Evolutionary conservation across 2,113 vertebrate species (phyloP), one percentile per base, ranked within the genome.

Genomic region (Channa argus): DNA sequence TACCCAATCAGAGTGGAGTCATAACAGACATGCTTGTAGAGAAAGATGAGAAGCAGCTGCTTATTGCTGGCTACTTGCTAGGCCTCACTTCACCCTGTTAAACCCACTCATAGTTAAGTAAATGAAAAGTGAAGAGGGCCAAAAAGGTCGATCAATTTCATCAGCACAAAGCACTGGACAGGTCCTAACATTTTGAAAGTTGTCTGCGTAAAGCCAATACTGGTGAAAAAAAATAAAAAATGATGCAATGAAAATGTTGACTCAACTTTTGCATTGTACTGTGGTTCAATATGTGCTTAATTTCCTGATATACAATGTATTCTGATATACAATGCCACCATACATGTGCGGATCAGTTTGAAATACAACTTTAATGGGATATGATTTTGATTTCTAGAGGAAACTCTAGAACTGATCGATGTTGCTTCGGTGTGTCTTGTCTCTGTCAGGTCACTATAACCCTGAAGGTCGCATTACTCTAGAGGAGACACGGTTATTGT

Each of bases 1-100:
- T 74, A 88, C 63, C 80, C 84, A 84, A 91, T 88, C 84, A 89
- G 65, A 84, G 58, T 34, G 37, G 53, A 90, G 83, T 71, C 84
- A 89, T 69, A 89, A 89, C 85, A 89, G 78, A 68, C 65, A 77
- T 5, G 55, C 74, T 88, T 80, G 82, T 62, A 70, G 61, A 79
- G 77, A 65, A 68, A 89, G 87, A 92, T 86, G 86, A 88, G 88
- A 92, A 88, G 81, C 90, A 91, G 91, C 90, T 92, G 91, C 70
- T 80, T 62, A 71, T 71, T 69, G 56, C 70, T 74, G 71, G 65
- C 88, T 87, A 84, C 86, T 84, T 58, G 74, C 66, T 79, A 71
- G 67, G 63, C 71, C 67, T 63, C 70, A 62, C 41, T 71, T 79
- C 71, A 61, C 24, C 47, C 65, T 64, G 77, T 49, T 69, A 63